Evolutionary conservation across 92 coral and sea anemone species (phyloP).

Genomic region (Siderastrea siderea): DNA sequence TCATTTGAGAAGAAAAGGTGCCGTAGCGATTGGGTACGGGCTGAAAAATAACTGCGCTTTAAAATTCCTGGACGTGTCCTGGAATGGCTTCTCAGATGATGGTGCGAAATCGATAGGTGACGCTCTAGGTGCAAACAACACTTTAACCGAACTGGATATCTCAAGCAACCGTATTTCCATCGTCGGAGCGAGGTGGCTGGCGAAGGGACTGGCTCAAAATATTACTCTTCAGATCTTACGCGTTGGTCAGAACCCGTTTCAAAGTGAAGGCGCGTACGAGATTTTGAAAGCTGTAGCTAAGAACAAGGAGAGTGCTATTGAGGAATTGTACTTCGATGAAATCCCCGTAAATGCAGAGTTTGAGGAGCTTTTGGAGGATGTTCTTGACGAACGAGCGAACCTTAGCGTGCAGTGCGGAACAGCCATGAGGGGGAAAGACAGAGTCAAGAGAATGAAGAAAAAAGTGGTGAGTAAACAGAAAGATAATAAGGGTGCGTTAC

Average conservation of each 20-base stretch:
- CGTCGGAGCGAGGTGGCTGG: constrained; percentile 78
- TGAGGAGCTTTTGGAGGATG: constrained; percentile 83
- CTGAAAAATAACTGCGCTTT: constrained; percentile 85
- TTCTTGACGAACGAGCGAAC: constrained; percentile 75
- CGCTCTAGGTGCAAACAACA: constrained; percentile 76
- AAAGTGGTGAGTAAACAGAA: constrained; percentile 81
- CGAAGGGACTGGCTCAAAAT: constrained; percentile 81
- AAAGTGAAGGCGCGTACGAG: constrained; percentile 80
- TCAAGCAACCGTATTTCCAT: constrained; percentile 86
- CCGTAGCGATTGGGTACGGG: constrained; percentile 84
- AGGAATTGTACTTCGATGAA: constrained; percentile 89
- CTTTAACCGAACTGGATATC: constrained; percentile 85
- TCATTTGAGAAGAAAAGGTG: constrained; percentile 92
- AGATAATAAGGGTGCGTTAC: too few species aligned
- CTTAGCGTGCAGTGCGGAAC: constrained; percentile 91
- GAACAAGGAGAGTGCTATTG: constrained; percentile 84
- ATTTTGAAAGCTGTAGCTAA: constrained; percentile 75
- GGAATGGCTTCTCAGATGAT: constrained; percentile 97
- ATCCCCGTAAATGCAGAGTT: constrained; percentile 90
- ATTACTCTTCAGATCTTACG: constrained; percentile 77
- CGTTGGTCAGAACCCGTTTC: constrained; percentile 86
- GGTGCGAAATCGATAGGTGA: constrained; percentile 91
- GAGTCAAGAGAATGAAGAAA: constrained; percentile 82
- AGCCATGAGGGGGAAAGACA: constrained; percentile 91
- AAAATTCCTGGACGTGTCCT: constrained; percentile 88